Evolutionary conservation across 64 coral and sea anemone species (phyloP).

Genomic region (Montipora efflorescens): DNA sequence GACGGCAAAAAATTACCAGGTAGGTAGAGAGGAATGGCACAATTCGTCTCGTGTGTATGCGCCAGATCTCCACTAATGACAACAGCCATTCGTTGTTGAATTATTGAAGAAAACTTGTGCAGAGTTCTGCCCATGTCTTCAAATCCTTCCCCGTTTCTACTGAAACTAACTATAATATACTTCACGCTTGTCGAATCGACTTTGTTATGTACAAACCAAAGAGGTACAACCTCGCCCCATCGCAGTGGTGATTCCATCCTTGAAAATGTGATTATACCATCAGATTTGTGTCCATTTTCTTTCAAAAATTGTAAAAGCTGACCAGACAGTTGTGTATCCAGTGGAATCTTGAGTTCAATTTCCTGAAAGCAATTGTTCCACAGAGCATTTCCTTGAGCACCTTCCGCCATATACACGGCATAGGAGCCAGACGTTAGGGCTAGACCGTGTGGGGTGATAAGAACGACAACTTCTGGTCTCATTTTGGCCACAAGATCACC

Average conservation of each 20-base stretch:
- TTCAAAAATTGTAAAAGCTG: conserved; percentile 56
- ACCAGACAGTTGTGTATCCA: conserved; percentile 49
- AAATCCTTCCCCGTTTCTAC: neutral
- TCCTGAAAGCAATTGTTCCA: conserved; percentile 87
- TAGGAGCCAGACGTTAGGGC: conserved; percentile 50
- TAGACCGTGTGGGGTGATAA: conserved; percentile 82
- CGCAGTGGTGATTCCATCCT: conserved; percentile 69
- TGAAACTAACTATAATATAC: conserved; percentile 55
- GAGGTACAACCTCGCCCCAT: conserved; percentile 86
- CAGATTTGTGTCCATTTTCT: conserved; percentile 38
- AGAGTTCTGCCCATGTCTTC: conserved; percentile 53
- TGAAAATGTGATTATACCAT: conserved; percentile 61
- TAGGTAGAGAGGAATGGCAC: conserved; percentile 69
- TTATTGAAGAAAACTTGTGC: conserved; percentile 48
- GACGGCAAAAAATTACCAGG: conserved; percentile 40
- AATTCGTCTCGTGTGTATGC: conserved; percentile 61
- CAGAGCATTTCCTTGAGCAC: conserved; percentile 75
- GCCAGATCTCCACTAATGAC: conserved; percentile 83
- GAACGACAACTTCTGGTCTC: conserved; percentile 65
- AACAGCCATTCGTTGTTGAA: conserved; percentile 72
- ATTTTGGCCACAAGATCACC: conserved; percentile 51
- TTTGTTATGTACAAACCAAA: conserved; percentile 84
- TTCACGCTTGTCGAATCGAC: conserved; percentile 56
- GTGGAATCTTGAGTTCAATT: conserved; percentile 44
- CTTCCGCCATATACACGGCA: conserved; percentile 60